Percentiles rank a stretch among this genome's conserved stretches.
phyloP scores from a whole-genome alignment of 1,140 invertebrate genomes.

The Luehdorfia chinensis region DNA sequence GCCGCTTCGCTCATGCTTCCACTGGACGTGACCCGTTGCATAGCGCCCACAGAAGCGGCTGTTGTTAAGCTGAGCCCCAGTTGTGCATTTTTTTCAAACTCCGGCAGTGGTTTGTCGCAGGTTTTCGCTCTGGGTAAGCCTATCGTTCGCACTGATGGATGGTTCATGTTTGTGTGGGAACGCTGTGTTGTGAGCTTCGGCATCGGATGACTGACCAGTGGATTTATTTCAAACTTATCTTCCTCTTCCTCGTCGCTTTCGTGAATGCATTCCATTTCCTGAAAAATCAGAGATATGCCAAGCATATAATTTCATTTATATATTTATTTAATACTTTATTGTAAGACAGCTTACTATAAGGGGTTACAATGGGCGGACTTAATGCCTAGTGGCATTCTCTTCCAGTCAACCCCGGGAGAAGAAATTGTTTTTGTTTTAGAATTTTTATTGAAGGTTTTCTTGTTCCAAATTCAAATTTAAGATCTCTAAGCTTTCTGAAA shows the following conservation, averaged over 20 bases:
- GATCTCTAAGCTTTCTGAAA: no score
- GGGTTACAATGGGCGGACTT: no score
- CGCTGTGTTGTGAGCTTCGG: constrained; percentile 61
- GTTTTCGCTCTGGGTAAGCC: constrained; percentile 69
- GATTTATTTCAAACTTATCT: constrained; percentile 72
- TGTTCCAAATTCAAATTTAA: no score
- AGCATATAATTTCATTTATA: not conserved
- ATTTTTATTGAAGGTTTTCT: no score
- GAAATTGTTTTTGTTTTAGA: no score
- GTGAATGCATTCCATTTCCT: constrained; percentile 80
- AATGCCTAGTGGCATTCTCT: no score
- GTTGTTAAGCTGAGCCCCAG: constrained; percentile 55
- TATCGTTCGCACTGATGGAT: constrained; percentile 60
- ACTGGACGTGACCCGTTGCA: constrained; percentile 76
- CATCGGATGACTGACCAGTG: constrained; percentile 58
- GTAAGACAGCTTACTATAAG: no score
- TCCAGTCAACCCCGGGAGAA: no score
- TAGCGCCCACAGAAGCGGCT: constrained; percentile 73
- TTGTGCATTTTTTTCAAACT: constrained; percentile 61
- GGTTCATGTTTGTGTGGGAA: constrained; percentile 62
- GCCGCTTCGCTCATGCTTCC: constrained; percentile 69
- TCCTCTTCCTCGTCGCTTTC: constrained; percentile 78
- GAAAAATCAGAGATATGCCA: constrained; percentile 24
- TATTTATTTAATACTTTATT: not conserved
- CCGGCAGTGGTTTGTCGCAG: constrained; percentile 75